A percentile compares a stretch with the other conserved stretches of the same genome.
phyloP scores from a whole-genome alignment of 2,888 invertebrate genomes.

The Corbicula japonica region DNA sequence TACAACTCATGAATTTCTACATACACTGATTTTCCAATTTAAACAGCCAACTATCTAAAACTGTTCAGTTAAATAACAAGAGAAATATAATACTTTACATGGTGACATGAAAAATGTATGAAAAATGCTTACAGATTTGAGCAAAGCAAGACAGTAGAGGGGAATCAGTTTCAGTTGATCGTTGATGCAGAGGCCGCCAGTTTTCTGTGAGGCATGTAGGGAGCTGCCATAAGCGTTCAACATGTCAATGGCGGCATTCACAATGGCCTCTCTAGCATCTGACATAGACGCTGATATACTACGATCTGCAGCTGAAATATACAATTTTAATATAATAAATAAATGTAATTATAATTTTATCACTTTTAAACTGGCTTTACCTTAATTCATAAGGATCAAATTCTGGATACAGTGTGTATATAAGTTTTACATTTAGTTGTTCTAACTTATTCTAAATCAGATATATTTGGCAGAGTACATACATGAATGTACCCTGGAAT shows the following conservation, averaged over 20 bases:
- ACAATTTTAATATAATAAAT: neutral
- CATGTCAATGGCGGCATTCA: slow-evolving; percentile 97
- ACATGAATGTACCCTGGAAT: no score
- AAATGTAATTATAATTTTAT: neutral
- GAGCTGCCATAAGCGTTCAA: slow-evolving; percentile 91
- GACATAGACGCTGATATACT: slow-evolving; percentile 94
- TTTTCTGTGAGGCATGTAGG: slow-evolving; percentile 87
- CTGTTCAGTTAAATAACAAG: no score
- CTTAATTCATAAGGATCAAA: no score
- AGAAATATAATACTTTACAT: no score
- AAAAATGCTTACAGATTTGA: slow-evolving; percentile 91
- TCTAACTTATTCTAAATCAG: no score
- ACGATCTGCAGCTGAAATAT: slow-evolving; percentile 93
- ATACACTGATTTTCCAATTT: no score
- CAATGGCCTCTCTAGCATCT: slow-evolving; percentile 98
- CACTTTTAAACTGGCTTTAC: no score
- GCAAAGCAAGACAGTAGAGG: slow-evolving; percentile 94
- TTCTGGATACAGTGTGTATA: no score
- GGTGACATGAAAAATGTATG: neutral
- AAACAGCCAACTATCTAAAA: no score
- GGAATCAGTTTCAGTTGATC: slow-evolving; percentile 93
- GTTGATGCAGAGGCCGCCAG: slow-evolving; percentile 92
- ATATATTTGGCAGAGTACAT: no score
- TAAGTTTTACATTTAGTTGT: no score
- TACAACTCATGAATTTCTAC: no score